Percentiles rank a stretch among this genome's conserved stretches.
phyloP scores from a whole-genome alignment of 2,797 vertebrate species.

The Gastrophryne carolinensis region DNA sequence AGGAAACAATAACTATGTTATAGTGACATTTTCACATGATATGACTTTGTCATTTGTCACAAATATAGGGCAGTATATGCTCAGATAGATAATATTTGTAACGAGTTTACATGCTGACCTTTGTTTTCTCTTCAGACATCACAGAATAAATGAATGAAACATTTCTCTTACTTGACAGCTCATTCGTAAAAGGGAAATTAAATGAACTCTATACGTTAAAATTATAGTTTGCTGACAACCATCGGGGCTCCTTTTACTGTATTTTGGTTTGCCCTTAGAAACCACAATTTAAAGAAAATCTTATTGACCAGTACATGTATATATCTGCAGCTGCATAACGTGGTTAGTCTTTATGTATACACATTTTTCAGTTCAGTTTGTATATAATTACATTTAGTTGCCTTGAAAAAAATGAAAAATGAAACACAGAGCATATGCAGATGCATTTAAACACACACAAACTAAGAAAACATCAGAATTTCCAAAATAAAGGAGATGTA shows the following conservation, averaged over 20 bases:
- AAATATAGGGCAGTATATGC: constrained; percentile 22
- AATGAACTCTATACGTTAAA: neutral
- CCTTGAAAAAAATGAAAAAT: too few species aligned
- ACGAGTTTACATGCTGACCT: constrained; percentile 35
- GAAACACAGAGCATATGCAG: too few species aligned
- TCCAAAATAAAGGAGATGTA: too few species aligned
- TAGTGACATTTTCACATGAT: constrained; percentile 39
- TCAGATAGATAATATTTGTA: constrained; percentile 41
- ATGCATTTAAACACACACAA: too few species aligned
- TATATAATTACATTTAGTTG: too few species aligned
- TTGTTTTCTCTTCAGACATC: constrained; percentile 25
- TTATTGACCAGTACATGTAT: too few species aligned
- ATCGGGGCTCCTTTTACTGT: neutral
- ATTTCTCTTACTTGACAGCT: constrained; percentile 12
- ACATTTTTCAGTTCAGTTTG: too few species aligned
- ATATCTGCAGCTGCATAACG: too few species aligned
- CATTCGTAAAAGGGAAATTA: constrained; percentile 24
- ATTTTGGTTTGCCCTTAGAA: too few species aligned
- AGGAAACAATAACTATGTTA: constrained; percentile 14
- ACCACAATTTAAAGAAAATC: too few species aligned
- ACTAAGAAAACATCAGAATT: too few species aligned
- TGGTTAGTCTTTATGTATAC: too few species aligned
- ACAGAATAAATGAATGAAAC: constrained; percentile 24
- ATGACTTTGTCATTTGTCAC: constrained; percentile 22
- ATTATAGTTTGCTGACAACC: neutral